Evolutionary conservation across 2,113 vertebrate genomes (phyloP), one percentile per base, ranked within the genome.

Genomic region (Caranx ignobilis): DNA sequence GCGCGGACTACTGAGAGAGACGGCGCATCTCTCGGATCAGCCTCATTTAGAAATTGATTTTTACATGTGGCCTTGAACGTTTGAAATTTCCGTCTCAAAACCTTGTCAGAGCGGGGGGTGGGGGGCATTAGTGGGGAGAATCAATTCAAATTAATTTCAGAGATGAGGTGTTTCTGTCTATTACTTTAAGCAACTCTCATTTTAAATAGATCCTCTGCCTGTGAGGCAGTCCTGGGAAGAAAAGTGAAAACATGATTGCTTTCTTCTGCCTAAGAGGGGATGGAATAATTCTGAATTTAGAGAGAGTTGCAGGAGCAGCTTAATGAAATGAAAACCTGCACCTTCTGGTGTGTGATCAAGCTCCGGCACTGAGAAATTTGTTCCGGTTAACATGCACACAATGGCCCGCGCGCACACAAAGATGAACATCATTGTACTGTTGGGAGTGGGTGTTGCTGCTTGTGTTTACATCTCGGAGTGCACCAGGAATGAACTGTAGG

Each of bases 131-230:
- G 69, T 56, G 18, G 11, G 56, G 81, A 76, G 82, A 91, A 94
- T 93, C 86, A 88, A 90, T 92, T 88, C 65, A 72, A 91, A 89
- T 91, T 79, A 81, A 90, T 91, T 91, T 85, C 74, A 63, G 61
- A 67, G 59, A 82, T 63, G 84, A 89, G 82, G 83, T 87, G 77
- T 88, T 83, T 68, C 66, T 86, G 85, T 87, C 85, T 86, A 59
- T 93, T 88, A 87, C 83, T 89, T 69, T 82, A 89, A 91, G 86
- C 88, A 83, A 84, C 83, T 86, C 76, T 87, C 85, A 74, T 84
- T 85, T 88, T 74, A 65, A 89, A 88, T 83, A 77, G 84, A 85
- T 87, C 63, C 56, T 52, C 70, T 50, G 80, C 87, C 87, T 61
- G 61, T 69, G 72, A 87, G 70, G 79, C 81, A 48, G 75, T 70